Evolutionary conservation across 2,113 vertebrate genomes (phyloP).

Genomic region (Pangasianodon gigas): DNA sequence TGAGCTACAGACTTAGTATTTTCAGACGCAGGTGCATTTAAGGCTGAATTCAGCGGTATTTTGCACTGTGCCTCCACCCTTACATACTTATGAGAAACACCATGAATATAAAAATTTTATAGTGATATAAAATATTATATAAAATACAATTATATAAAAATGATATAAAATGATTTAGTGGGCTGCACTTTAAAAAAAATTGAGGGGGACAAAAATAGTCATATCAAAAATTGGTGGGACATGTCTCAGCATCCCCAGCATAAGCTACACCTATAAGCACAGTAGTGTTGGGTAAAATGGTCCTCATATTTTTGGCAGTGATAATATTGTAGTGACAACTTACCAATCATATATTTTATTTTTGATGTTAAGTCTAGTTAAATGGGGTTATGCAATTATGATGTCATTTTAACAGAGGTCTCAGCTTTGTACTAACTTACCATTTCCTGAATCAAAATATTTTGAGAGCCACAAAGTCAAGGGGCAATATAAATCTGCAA

Average conservation of each 20-base stretch:
- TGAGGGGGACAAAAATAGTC: background rate
- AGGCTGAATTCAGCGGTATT: background rate
- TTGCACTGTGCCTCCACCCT: background rate
- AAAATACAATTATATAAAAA: background rate
- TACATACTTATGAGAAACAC: background rate
- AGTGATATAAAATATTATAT: background rate
- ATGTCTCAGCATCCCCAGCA: background rate
- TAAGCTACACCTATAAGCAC: background rate
- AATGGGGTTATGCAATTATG: background rate
- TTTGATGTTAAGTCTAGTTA: background rate
- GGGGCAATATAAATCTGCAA: conserved; percentile 40
- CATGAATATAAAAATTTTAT: background rate
- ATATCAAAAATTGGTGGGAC: background rate
- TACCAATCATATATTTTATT: background rate
- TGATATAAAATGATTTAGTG: too few relatives aligned
- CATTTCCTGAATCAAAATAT: conserved; percentile 49
- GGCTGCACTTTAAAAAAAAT: background rate
- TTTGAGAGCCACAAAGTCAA: conserved; percentile 46
- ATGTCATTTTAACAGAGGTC: conserved; percentile 32
- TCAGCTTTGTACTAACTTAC: conserved; percentile 45
- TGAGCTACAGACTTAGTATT: background rate
- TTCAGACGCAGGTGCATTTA: too few relatives aligned
- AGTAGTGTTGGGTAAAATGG: background rate
- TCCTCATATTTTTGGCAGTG: background rate
- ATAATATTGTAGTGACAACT: background rate